phyloP scores from a whole-genome alignment of 2,888 invertebrate species.

The Lithophane socia region DNA sequence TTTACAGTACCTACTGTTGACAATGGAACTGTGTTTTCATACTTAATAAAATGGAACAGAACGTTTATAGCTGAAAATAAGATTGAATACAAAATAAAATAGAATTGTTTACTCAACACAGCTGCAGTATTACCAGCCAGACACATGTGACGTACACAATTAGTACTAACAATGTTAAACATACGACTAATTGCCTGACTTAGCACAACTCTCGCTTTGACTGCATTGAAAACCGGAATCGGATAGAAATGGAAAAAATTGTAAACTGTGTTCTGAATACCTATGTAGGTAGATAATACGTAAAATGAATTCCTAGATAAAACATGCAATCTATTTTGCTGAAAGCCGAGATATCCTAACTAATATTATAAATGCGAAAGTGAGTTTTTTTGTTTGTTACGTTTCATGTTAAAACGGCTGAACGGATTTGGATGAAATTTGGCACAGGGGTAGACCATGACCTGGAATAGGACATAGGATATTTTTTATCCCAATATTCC shows the following conservation, averaged over 20 bases:
- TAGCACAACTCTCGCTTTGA: conserved; percentile 43
- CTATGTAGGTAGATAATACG: neutral
- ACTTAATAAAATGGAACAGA: no score
- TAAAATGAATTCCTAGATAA: no score
- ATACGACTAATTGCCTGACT: conserved; percentile 49
- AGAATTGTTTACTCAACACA: conserved; percentile 26
- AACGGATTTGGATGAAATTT: no score
- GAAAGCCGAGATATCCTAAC: no score
- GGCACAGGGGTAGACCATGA: no score
- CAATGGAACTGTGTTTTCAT: no score
- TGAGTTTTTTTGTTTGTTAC: no score
- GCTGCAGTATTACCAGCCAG: conserved; percentile 4
- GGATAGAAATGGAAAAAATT: neutral
- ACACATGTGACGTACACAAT: conserved; percentile 29
- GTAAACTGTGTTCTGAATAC: neutral
- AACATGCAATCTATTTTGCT: no score
- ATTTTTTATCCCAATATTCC: no score
- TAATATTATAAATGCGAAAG: no score
- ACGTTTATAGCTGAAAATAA: conserved; percentile 10
- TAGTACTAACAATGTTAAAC: conserved; percentile 46
- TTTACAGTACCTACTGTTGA: neutral
- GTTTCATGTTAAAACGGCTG: no score
- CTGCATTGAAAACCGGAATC: conserved; percentile 32
- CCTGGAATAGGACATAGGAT: no score
- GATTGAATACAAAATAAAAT: conserved; percentile 2